These are phyloP conservation scores for Drosophila rhopaloa DNA, from an alignment of 1,140 invertebrate genomes.

Conservation along the genomic window DNA sequence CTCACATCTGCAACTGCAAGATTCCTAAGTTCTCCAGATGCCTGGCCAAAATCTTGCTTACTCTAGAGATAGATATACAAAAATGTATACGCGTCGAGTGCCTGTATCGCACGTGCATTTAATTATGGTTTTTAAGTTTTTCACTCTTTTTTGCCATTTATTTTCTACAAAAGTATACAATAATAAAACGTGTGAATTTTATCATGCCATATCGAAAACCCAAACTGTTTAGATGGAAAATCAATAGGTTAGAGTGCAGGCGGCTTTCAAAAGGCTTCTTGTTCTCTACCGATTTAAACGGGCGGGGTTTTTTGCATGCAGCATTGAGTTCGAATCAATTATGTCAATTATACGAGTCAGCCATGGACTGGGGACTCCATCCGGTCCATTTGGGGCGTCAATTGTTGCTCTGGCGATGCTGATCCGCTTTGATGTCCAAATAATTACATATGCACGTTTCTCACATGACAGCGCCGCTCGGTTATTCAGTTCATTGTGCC, in stretches of 20 bases:
- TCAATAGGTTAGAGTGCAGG: conserved; percentile 48
- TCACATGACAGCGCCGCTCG: conserved; percentile 19
- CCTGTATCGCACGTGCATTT: conserved; percentile 63
- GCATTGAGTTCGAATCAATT: conserved; percentile 63
- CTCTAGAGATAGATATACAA: conserved; percentile 27
- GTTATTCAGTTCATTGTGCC: conserved; percentile 1
- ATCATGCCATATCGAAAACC: conserved; percentile 25
- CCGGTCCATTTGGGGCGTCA: conserved; percentile 55
- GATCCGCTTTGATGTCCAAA: conserved; percentile 37
- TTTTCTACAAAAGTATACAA: conserved; percentile 30
- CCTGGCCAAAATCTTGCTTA: background rate
- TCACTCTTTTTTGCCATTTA: conserved; percentile 40
- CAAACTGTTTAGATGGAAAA: conserved; percentile 33
- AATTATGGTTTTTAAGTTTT: conserved; percentile 63
- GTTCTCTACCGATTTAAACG: conserved; percentile 12
- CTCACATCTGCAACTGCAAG: conserved; percentile 30
- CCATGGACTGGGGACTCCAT: conserved; percentile 21
- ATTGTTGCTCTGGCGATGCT: conserved; percentile 36
- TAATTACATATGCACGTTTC: conserved; percentile 44
- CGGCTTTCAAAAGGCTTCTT: conserved; percentile 8
- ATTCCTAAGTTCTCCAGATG: conserved; percentile 8
- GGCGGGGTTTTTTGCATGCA: conserved; percentile 14
- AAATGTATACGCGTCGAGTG: conserved; percentile 24
- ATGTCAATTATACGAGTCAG: conserved; percentile 65
- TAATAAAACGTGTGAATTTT: conserved; percentile 49